phyloP scores from a whole-genome alignment of 2,113 vertebrate genomes.

The Oncorhynchus mykiss region DNA sequence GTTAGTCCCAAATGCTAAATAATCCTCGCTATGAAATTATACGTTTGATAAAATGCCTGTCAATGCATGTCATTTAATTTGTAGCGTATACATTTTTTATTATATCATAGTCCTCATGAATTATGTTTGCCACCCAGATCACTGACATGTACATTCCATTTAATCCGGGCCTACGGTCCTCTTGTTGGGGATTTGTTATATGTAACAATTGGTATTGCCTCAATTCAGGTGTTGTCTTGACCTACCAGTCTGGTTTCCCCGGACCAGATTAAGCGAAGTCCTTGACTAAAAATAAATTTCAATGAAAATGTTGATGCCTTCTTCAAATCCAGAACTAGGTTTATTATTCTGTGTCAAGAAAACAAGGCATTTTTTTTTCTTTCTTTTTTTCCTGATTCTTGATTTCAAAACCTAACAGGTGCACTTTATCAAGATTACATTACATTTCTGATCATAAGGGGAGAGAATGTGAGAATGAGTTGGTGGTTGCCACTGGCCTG shows the following conservation, averaged over 20 bases:
- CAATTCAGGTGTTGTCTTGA: conserved; percentile 50
- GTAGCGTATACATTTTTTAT: conserved; percentile 34
- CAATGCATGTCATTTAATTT: conserved; percentile 52
- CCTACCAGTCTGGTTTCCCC: conserved; percentile 6
- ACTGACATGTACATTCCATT: conserved; percentile 68
- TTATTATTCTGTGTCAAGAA: no score
- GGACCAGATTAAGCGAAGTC: no score
- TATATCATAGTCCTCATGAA: conserved; percentile 25
- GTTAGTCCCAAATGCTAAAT: neutral
- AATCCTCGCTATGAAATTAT: conserved; percentile 19
- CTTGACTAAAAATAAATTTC: no score
- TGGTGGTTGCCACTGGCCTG: conserved; percentile 26
- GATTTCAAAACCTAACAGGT: conserved; percentile 67
- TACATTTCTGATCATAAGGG: conserved; percentile 60
- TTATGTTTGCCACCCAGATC: conserved; percentile 41
- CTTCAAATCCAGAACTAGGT: no score
- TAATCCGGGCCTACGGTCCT: conserved; percentile 9
- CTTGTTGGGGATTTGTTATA: conserved; percentile 9
- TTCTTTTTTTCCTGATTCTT: conserved; percentile 47
- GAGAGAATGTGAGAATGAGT: conserved; percentile 44
- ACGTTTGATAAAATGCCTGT: conserved; percentile 43
- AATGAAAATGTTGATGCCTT: no score
- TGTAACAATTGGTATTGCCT: conserved; percentile 50
- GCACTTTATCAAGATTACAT: conserved; percentile 73
- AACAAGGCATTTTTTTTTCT: neutral